Evolutionary conservation across 2,888 invertebrate species (phyloP).

Genomic region (Sinhomidia bicolor): DNA sequence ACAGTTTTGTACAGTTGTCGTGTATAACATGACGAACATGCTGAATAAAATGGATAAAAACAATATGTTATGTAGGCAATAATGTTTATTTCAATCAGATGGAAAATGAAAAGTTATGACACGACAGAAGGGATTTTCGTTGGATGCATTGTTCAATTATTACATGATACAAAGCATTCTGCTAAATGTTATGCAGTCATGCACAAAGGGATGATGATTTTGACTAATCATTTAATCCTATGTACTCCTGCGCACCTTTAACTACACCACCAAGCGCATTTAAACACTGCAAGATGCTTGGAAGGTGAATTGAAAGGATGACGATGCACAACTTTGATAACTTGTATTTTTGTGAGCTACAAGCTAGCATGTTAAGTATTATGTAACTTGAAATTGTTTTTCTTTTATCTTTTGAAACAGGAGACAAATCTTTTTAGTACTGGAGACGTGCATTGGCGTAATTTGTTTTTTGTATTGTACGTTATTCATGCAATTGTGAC

Average conservation of each 20-base stretch:
- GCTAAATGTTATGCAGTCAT: background rate
- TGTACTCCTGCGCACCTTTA: background rate
- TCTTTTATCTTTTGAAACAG: conserved; percentile 1
- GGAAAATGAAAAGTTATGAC: background rate
- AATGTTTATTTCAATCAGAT: conserved; percentile 17
- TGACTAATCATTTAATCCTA: background rate
- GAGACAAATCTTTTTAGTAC: background rate
- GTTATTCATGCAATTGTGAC: no score
- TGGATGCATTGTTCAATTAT: background rate
- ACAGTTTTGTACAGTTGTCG: conserved; percentile 32
- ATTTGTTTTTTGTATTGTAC: no score
- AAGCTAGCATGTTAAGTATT: background rate
- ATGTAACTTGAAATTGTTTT: background rate
- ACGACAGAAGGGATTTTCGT: background rate
- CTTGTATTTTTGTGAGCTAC: conserved; percentile 28
- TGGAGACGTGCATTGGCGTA: background rate
- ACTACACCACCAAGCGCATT: background rate
- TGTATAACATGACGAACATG: conserved; percentile 16
- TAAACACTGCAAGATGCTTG: background rate
- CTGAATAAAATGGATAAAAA: conserved; percentile 14
- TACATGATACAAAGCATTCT: background rate
- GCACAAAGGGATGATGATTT: background rate
- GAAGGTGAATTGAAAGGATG: conserved; percentile 3
- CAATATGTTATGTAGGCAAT: background rate
- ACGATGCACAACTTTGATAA: background rate